Percentiles rank a stretch among this genome's conserved stretches.
phyloP scores from a whole-genome alignment of 1,140 invertebrate genomes.

The Triops longicaudatus region DNA sequence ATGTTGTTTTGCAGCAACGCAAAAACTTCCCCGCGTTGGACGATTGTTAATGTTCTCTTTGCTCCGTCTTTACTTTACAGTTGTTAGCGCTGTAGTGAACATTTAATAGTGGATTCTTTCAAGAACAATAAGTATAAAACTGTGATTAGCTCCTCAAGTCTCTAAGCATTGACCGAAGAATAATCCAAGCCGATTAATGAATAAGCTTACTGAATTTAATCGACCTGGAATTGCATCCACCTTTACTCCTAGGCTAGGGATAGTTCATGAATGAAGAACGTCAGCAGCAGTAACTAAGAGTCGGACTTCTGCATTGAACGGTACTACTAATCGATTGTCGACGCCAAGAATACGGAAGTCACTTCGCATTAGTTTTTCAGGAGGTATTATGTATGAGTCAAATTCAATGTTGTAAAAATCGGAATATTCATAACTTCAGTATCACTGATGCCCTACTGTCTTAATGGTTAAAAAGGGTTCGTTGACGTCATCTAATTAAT shows the following conservation, averaged over 20 bases:
- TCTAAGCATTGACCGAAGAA: slow-evolving; percentile 66
- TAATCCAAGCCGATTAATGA: slow-evolving; percentile 48
- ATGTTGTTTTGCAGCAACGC: no score
- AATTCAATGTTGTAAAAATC: slow-evolving; percentile 52
- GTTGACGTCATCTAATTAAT: slow-evolving; percentile 51
- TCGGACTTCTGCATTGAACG: slow-evolving; percentile 48
- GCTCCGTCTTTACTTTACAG: no score
- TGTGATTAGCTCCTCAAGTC: slow-evolving; percentile 67
- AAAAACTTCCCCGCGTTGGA: no score
- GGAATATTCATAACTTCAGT: slow-evolving; percentile 57
- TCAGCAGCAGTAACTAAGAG: slow-evolving; percentile 50
- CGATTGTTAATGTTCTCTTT: no score
- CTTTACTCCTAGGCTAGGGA: slow-evolving; percentile 54
- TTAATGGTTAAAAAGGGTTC: slow-evolving; percentile 48
- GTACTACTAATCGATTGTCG: slow-evolving; percentile 51
- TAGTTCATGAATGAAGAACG: slow-evolving; percentile 60
- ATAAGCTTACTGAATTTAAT: slow-evolving; percentile 53
- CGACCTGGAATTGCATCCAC: slow-evolving; percentile 56
- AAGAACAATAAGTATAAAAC: slow-evolving; percentile 63
- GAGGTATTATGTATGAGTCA: slow-evolving; percentile 53
- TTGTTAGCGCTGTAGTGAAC: no score
- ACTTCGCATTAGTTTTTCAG: slow-evolving; percentile 38
- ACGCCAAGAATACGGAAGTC: slow-evolving; percentile 53
- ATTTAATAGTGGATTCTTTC: no score
- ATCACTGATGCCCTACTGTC: slow-evolving; percentile 57